Percentiles rank a stretch among this genome's conserved stretches.
phyloP scores from a whole-genome alignment of 2,113 vertebrate genomes.

The Peromyscus californicus region DNA sequence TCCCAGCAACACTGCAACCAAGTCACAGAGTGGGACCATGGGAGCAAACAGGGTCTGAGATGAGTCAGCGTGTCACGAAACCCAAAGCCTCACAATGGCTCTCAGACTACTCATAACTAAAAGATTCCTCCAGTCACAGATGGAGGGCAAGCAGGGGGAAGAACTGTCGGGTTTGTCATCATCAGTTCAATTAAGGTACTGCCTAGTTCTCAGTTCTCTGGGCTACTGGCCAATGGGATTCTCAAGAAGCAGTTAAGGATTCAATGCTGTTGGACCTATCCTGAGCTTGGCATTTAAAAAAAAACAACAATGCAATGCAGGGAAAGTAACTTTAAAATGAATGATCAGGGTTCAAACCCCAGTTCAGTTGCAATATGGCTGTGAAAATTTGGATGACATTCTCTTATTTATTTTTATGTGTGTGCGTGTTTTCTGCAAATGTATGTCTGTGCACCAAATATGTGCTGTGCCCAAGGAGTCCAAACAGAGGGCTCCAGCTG shows the following conservation, averaged over 20 bases:
- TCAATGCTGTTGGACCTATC: not conserved
- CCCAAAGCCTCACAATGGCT: not conserved
- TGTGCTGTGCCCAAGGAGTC: not conserved
- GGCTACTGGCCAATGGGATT: not conserved
- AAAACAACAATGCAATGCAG: no score
- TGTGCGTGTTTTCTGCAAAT: not conserved
- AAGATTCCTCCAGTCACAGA: not conserved
- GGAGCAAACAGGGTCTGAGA: not conserved
- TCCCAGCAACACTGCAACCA: not conserved
- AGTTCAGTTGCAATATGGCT: not conserved
- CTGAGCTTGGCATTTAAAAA: not conserved
- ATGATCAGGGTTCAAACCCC: slow-evolving; percentile 24
- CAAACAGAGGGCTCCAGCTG: not conserved
- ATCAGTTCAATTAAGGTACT: not conserved
- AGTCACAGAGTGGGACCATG: not conserved
- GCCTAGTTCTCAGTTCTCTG: not conserved
- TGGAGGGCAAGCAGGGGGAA: not conserved
- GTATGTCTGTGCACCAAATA: not conserved
- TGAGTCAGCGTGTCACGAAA: not conserved
- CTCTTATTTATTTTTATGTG: not conserved
- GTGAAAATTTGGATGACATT: not conserved
- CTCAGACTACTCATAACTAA: not conserved
- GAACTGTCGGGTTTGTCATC: no score
- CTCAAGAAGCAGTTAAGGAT: not conserved
- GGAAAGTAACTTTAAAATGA: not conserved